These are phyloP conservation scores for Metallyticus violacea DNA, from an alignment of 2,888 invertebrate species.

Conservation along the genomic window DNA sequence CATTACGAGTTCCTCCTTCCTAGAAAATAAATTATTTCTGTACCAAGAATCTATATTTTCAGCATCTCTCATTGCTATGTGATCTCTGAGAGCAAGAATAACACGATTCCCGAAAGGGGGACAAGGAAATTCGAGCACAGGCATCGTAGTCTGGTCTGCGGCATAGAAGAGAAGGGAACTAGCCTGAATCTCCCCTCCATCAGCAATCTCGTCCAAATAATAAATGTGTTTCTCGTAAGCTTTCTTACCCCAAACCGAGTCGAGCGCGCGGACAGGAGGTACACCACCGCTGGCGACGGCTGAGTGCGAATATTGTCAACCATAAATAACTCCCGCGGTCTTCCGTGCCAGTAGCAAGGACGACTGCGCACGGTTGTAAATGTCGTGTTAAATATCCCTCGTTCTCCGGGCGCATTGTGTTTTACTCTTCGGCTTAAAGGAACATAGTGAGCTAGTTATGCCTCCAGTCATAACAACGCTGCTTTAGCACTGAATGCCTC, in stretches of 20 bases:
- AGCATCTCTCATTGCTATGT: too few relatives aligned
- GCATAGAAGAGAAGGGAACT: not conserved
- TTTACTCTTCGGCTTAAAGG: not conserved
- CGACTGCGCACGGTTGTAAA: constrained; percentile 10
- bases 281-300: not conserved
- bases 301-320: constrained; percentile 25
- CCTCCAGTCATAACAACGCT: not conserved
- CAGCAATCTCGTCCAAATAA: not conserved
- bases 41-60: too few relatives aligned
- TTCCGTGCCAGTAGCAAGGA: constrained; percentile 16
- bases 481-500: not conserved
- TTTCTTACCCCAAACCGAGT: not conserved
- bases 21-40: too few relatives aligned
- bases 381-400: constrained; percentile 14
- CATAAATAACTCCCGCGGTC: constrained; percentile 29
- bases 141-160: not conserved
- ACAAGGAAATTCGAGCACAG: not conserved
- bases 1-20: too few relatives aligned
- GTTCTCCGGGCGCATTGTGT: not conserved
- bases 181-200: not conserved
- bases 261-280: not conserved
- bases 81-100: too few relatives aligned
- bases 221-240: not conserved
- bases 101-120: not conserved
- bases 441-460: not conserved